Percentiles rank a stretch among this genome's conserved stretches.
phyloP scores from a whole-genome alignment of 2,797 vertebrate species.

The Anguilla obscura region DNA sequence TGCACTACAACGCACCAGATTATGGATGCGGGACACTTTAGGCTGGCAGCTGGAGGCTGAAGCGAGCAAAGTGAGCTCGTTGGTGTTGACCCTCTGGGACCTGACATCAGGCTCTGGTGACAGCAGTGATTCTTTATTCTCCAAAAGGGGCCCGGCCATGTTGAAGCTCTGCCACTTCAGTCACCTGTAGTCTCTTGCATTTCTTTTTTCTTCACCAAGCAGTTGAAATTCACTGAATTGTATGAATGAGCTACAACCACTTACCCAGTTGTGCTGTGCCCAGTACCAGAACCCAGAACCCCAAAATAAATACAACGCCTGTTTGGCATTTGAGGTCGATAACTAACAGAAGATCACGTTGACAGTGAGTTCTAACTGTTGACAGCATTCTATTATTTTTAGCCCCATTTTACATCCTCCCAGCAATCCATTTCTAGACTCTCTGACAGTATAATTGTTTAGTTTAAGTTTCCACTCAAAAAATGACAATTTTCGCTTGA shows the following conservation, averaged over 20 bases:
- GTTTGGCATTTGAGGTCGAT: not conserved
- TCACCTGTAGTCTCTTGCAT: not conserved
- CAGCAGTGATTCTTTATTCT: conserved; percentile 53
- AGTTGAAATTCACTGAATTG: not conserved
- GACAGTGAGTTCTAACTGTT: not conserved
- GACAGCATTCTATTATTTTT: conserved; percentile 23
- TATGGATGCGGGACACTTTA: conserved; percentile 56
- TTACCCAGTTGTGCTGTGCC: not conserved
- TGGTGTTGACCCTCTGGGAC: conserved; percentile 53
- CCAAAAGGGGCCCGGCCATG: not conserved
- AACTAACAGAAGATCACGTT: not conserved
- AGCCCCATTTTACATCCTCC: conserved; percentile 21
- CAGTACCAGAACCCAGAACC: not conserved
- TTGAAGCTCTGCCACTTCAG: not conserved
- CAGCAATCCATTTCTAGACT: conserved; percentile 15
- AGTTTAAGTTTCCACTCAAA: conserved; percentile 27
- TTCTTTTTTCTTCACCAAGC: not conserved
- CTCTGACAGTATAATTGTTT: conserved; percentile 35
- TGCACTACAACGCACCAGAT: conserved; percentile 46
- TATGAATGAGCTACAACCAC: not conserved
- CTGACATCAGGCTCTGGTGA: conserved; percentile 54
- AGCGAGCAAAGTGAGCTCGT: conserved; percentile 40
- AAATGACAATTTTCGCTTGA: conserved; percentile 10
- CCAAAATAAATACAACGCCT: conserved; percentile 22
- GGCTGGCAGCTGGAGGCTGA: conserved; percentile 30